Evolutionary conservation across 2,797 vertebrate species (phyloP), one percentile per base, ranked within the genome.

Genomic region (Labeo calbasu): DNA sequence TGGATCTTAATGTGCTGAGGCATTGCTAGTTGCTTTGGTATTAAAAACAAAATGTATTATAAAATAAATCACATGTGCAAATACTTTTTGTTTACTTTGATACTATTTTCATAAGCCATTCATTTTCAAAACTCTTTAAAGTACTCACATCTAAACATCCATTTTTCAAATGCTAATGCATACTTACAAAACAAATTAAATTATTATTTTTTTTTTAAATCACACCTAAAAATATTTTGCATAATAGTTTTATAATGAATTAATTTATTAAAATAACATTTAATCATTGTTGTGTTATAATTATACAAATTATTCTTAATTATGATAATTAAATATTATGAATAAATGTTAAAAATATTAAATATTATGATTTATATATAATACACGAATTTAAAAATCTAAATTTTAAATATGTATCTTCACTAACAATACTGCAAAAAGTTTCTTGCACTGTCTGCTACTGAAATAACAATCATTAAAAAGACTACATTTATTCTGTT

Each of bases 1-100:
- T 96, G 98, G 81, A 99, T 99, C 93, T 99, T 99, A 89, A 98
- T 97, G 91, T 99, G 97, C 88, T 99, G 98, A 71, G 97, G 96
- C 97, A 98, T 96, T 61, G 96, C 96, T 89, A 99, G 90, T 99
- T 99, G 98, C 98, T 99, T 91, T 87, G 93, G 92, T 68, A n/a
- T 68, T 15, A 69, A 84, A 69, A 48, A 25, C 6, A 66, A 14
- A 0, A 32, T 48, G 50, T 14, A n/a, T 32, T 65, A 32, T 17
- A 17, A 32, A 77, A 77, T n/a, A 1, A 11, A 46, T 48, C 19
- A 57, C 72, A 55, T n/a, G 21, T 4, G 19, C 28, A 40, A 75
- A 40, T 21, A 2, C 25, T 66, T 68, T 68, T 66, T 36, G 7
- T 68, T 53, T 28, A 4, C 50, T 53, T 14, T 72, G 14, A 1